Percentiles rank a stretch among this genome's conserved stretches.
Evolutionary conservation across 1,140 invertebrate genomes (phyloP).

Genomic region (Muscidifurax raptorellus): DNA sequence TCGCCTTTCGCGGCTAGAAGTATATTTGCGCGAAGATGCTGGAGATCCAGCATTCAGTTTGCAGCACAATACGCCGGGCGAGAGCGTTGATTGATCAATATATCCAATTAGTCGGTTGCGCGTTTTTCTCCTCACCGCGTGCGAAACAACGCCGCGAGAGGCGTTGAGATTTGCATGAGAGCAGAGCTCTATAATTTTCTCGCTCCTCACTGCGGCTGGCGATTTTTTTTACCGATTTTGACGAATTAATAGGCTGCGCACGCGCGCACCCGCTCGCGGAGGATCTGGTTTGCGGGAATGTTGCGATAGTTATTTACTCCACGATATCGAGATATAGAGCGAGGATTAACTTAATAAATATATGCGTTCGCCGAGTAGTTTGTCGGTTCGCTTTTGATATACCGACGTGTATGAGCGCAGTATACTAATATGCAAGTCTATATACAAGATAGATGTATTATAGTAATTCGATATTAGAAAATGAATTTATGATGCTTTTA

Average conservation of each 20-base stretch:
- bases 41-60: not conserved
- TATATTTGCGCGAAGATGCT: not conserved
- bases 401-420: no score
- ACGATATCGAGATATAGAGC: not conserved
- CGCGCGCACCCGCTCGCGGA: no score
- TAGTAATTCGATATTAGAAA: no score
- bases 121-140: not conserved
- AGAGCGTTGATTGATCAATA: constrained; percentile 27
- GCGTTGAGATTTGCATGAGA: not conserved
- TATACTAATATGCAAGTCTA: no score
- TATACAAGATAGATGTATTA: no score
- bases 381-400: not conserved
- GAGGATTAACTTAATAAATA: not conserved
- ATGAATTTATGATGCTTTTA: no score
- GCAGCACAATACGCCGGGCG: constrained; percentile 8
- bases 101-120: constrained; percentile 28
- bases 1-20: not conserved
- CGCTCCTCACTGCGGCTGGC: not conserved
- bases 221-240: constrained; percentile 17
- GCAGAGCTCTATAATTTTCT: constrained; percentile 7
- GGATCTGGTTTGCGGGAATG: not conserved
- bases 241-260: not conserved
- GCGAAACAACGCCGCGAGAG: not conserved
- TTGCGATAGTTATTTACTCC: not conserved
- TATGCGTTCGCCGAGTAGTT: not conserved